These are phyloP conservation scores for Eudorcas thomsonii DNA, from an alignment of 2,113 vertebrate genomes.

Conservation along the genomic window DNA sequence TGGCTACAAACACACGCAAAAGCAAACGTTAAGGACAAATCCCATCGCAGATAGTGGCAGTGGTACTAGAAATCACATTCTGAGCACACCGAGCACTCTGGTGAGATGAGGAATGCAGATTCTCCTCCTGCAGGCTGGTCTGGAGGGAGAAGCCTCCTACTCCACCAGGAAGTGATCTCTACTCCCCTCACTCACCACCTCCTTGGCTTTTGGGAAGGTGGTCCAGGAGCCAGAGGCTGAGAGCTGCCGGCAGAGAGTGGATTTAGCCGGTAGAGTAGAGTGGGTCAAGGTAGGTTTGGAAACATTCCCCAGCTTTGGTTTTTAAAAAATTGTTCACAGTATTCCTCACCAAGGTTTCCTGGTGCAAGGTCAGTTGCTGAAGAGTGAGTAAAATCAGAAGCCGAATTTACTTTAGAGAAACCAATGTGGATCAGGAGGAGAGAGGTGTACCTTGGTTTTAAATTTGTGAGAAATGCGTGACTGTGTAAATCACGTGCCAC, in stretches of 20 bases:
- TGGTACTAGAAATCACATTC: not conserved
- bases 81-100: not conserved
- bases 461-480: not conserved
- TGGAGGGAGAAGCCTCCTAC: not conserved
- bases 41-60: not conserved
- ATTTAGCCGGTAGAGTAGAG: not conserved
- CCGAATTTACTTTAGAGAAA: not conserved
- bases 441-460: not conserved
- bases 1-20: not conserved
- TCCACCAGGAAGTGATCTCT: not conserved
- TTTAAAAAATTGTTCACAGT: not conserved
- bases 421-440: not conserved
- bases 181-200: too few relatives aligned
- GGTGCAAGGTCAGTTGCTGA: not conserved
- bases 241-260: not conserved
- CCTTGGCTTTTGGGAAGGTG: not conserved
- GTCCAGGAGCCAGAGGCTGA: not conserved
- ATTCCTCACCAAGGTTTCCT: not conserved
- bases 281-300: not conserved
- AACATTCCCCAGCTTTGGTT: not conserved
- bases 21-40: not conserved
- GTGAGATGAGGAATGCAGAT: accelerated
- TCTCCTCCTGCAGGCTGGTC: not conserved
- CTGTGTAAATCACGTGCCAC: not conserved
- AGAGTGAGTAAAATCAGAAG: not conserved